phyloP scores from a whole-genome alignment of 2,113 vertebrate genomes.

The Ptyas mucosa region DNA sequence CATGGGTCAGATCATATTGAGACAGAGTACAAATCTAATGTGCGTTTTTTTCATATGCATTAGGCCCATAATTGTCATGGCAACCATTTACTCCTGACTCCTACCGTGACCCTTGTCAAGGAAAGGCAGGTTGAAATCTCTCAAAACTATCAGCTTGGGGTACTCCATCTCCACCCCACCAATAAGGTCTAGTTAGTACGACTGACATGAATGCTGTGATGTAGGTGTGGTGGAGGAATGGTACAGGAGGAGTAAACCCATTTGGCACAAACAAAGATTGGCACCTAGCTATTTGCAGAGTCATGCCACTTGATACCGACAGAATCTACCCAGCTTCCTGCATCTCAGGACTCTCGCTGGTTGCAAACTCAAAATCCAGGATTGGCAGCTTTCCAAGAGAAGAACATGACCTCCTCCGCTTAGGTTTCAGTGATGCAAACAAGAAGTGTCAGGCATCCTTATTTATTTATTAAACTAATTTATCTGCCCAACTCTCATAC shows the following conservation, averaged over 20 bases:
- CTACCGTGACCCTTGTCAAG: not conserved
- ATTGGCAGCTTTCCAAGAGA: not conserved
- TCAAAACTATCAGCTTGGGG: not conserved
- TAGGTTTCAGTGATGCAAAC: not conserved
- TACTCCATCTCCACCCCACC: not conserved
- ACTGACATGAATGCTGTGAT: not conserved
- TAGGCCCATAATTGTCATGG: not conserved
- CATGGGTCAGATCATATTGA: not conserved
- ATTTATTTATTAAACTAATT: not conserved
- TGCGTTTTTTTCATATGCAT: not conserved
- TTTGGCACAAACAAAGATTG: not conserved
- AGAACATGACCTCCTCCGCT: not conserved
- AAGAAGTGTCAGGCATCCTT: not conserved
- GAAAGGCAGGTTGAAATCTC: not conserved
- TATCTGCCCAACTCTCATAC: not conserved
- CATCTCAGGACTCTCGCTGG: not conserved
- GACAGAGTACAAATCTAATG: not conserved
- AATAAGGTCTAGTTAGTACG: not conserved
- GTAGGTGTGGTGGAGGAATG: not conserved
- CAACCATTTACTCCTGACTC: not conserved
- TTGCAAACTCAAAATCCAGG: not conserved
- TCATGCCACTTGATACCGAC: not conserved
- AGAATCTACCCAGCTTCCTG: not conserved
- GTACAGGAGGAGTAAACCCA: not conserved
- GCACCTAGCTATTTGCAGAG: not conserved